Conservation (phyloP, 2,888 invertebrate species). For the Pegoplata infirma region DNA sequence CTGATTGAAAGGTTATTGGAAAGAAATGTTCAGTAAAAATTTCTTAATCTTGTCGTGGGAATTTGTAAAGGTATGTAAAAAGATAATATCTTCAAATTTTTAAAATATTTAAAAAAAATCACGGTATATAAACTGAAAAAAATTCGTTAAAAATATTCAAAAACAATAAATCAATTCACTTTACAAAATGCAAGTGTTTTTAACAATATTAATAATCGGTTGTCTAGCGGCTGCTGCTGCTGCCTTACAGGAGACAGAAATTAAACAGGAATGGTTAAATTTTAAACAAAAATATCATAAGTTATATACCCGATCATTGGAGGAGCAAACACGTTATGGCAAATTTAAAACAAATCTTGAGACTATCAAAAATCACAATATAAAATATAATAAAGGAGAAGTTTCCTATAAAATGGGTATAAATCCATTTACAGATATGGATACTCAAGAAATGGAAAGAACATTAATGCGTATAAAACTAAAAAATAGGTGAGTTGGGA, state of each 20-base stretch:
- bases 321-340: conserved; percentile 82
- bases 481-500: no score
- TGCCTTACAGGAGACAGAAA: background rate
- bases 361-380: conserved; percentile 91
- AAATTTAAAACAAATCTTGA: conserved; percentile 93
- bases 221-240: background rate
- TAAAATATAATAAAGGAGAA: conserved; percentile 83
- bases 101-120: no score
- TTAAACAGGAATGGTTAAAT: background rate
- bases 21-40: no score
- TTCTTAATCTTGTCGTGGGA: no score
- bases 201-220: background rate
- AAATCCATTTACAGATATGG: conserved; percentile 31
- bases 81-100: no score
- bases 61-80: no score
- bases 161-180: no score
- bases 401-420: conserved; percentile 24
- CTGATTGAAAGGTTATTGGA: no score
- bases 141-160: no score
- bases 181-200: background rate
- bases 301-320: background rate
- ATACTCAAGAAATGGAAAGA: conserved; percentile 18
- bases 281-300: background rate
- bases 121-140: no score
- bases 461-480: no score